Evolutionary conservation across 1,140 invertebrate genomes (phyloP), one percentile per base, ranked within the genome.

Genomic region (Macrobrachium rosenbergii): DNA sequence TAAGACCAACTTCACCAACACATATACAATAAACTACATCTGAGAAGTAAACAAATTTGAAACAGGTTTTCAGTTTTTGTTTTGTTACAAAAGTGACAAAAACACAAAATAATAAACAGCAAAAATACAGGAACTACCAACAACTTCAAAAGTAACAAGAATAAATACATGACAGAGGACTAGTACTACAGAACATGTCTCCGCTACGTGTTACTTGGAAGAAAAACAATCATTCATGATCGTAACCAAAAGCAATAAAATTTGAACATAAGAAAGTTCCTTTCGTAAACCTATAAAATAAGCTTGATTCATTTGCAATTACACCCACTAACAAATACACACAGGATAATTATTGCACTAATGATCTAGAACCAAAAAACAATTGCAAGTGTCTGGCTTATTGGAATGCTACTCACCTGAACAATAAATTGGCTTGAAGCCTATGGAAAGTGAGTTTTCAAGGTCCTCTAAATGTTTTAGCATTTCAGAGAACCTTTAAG

Each of bases 71-170:
- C 52, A 75, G 75, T 23, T 23, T 52, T 58, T 76, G 21, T 52
- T 21, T n/a, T 12, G 45, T 59, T 5, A 19, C 37, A 77, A 23
- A 81, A 63, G 12, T 81, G 64, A 64, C 79, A 37, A n/a, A 28
- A 63, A 67, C 23, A 63, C 63, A 63, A 11, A 81, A 23, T 64
- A 17, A 67, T 43, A 23, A 81, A 28, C 37, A 63, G 7, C 37
- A 81, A 6, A n/a, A 43, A n/a, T 14, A 67, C 16, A 45, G 64
- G 52, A 52, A 67, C 19, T 45, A 43, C 14, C n/a, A 43, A 67
- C 63, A 81, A 67, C 64, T 81, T 67, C 63, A 67, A 81, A 67
- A 81, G 63, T 81, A 81, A 81, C 37, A 81, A 63, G 62, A 37
- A 81, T 81, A 45, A 81, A 72, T 72, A 72, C 23, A 23, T 72